Conservation (phyloP, 64 coral and sea anemone genomes). For the Hydrozoanthus tunicans region DNA sequence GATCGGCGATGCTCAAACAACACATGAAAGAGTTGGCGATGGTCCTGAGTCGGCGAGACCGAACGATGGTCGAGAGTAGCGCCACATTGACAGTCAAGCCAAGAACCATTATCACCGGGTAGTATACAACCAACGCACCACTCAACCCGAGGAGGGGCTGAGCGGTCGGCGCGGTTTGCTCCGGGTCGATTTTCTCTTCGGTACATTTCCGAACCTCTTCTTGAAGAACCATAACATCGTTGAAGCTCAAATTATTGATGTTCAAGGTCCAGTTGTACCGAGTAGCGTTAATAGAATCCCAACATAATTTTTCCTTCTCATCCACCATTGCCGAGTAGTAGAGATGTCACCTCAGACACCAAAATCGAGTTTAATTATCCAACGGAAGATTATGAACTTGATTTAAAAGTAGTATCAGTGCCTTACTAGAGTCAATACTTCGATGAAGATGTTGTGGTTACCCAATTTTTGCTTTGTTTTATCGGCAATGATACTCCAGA, state of each 20-base stretch:
- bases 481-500: background rate
- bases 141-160: background rate
- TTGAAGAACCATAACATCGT: background rate
- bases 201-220: constrained; percentile 14
- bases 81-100: constrained; percentile 60
- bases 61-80: constrained; percentile 61
- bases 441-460: background rate
- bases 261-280: constrained; percentile 34
- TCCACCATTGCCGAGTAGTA: background rate
- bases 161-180: background rate
- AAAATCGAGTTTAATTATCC: too few species aligned
- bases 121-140: constrained; percentile 39
- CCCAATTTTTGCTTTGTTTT: background rate
- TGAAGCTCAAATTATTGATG: background rate
- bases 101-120: constrained; percentile 46
- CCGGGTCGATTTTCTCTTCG: background rate
- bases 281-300: constrained; percentile 12
- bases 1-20: constrained; percentile 71
- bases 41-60: constrained; percentile 60
- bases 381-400: background rate
- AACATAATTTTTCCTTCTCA: background rate
- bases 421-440: background rate
- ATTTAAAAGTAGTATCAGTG: background rate
- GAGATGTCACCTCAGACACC: background rate
- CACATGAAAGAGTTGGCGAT: constrained; percentile 82